Evolutionary conservation across 2,888 invertebrate species (phyloP), one percentile per base, ranked within the genome.

Genomic region (Heliconius hortense): DNA sequence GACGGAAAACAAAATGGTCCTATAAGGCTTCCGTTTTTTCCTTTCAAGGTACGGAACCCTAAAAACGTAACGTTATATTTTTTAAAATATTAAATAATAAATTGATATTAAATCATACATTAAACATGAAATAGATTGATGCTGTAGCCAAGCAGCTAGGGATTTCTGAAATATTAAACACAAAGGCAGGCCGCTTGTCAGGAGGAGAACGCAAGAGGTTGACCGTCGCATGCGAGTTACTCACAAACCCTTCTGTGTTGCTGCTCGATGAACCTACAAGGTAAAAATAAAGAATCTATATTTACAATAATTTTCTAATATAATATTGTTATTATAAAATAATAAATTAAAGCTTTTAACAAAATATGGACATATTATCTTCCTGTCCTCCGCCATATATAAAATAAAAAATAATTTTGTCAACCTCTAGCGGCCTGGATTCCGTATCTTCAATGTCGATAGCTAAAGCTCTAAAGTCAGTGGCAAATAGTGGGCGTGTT

Each of bases 211-310:
- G 96, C 81, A 99, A 98, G 87, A 95, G 98, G 80, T 94, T 99
- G 73, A 96, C 97, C 3, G 97, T 98, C 79, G 98, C 98, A 11
- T 95, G 98, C 79, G 98, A 99, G 92, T 94, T 99, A 81, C 96
- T 99, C 28, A 97, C 97, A 84, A 98, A 98, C 89, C 98, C 98
- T 1, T 96, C 97, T 1, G 95, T 98, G 26, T 96, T 98, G 96
- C 97, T 98, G 84, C 96, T 99, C 80, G 98, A 99, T 87, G 98
- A 99, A 90, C 98, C 98, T 4, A 98, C 98, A 10, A 98, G 97
- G 98, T 98, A 69, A 48, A 13, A 13, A 56, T 18, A 35, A 35
- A 31, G 7, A 31, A 31, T 31, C 5, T 43, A 24, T 28, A 21
- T 48, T 11, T 39, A 39, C 39, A 39, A 11, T 39, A 39, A 11